A percentile compares a stretch with the other conserved stretches of the same genome.
Conservation (phyloP, 2,888 invertebrate species). For the Omphaloscelis lunosa region DNA sequence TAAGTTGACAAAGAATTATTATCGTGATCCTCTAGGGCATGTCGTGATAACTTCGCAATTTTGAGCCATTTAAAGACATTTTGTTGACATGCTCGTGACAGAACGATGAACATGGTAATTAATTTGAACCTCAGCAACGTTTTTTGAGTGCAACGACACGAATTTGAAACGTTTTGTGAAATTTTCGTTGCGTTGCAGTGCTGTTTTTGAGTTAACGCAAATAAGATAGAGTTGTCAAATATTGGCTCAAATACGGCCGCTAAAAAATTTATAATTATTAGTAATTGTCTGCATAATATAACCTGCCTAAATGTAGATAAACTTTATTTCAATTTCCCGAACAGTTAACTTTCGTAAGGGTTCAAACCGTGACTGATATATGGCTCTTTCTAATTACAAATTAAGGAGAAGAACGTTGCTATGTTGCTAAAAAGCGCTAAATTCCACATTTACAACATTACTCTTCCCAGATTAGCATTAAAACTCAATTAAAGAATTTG, state of each 20-base stretch:
- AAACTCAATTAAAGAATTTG: slow-evolving; percentile 52
- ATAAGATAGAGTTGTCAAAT: not conserved
- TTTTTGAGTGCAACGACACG: slow-evolving; percentile 64
- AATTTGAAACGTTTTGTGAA: slow-evolving; percentile 48
- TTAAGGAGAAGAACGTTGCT: slow-evolving; percentile 5
- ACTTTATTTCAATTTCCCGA: not conserved
- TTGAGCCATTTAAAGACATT: slow-evolving; percentile 57
- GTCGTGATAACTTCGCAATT: slow-evolving; percentile 65
- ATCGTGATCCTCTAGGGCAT: slow-evolving; percentile 56
- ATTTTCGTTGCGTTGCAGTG: slow-evolving; percentile 36
- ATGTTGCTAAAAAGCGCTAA: slow-evolving; percentile 28
- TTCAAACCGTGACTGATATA: slow-evolving; percentile 46
- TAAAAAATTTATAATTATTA: not conserved
- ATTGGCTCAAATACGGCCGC: too few species aligned
- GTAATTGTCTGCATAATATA: not conserved
- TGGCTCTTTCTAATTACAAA: slow-evolving; percentile 32
- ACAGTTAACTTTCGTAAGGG: slow-evolving; percentile 48
- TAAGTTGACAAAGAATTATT: slow-evolving; percentile 52
- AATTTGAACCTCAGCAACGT: slow-evolving; percentile 57
- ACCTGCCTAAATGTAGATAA: not conserved
- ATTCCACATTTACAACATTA: slow-evolving; percentile 24
- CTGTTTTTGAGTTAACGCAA: slow-evolving; percentile 16
- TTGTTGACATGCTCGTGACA: slow-evolving; percentile 64
- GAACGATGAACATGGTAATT: slow-evolving; percentile 63
- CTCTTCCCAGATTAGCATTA: slow-evolving; percentile 43